Base-by-base conservation (phyloP, 2,888 invertebrate species). In the Eilema griseolum region DNA sequence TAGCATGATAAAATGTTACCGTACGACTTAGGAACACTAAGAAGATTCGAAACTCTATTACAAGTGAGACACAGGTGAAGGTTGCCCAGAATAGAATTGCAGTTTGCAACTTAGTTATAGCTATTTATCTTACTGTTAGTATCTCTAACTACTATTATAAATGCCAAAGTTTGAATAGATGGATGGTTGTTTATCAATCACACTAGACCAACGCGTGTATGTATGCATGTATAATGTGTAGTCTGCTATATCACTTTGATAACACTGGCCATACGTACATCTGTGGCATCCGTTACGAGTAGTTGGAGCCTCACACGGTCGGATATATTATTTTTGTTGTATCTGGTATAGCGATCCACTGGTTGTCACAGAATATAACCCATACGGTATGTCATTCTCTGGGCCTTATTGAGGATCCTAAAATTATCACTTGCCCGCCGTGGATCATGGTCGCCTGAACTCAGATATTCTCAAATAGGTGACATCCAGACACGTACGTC, bases 1-100 rank as follows among this genome's bases (percentile, higher is more conserved):
- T 37, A 37, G 37, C 33, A 24, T 33, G 23, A 37, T 61, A 61
- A 37, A 61, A 24, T 37, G 61, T 61, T 61, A 61, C 23, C 16
- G 37, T 61, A 37, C 61, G 33, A 61, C 61, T 61, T 61, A 37
- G 61, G 23, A 61, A 61, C 61, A 37, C 61, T 61, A 23, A 37
- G 23, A 33, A 61, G 14, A 61, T 61, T 37, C 37, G 10, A 61
- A 24, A 37, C 37, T 61, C 33, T 61, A 61, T 16, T 23, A n/a
- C 61, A 16, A 61, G 61, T 61, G 14, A 61, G 33, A 61, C 14
- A n/a, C 61, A 61, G 23, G 61, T 61, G 61, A 23, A 8, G 37
- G 14, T 61, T 37, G 33, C 37, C 8, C 12, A 61, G 14, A 33
- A 16, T 61, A 16, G 24, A 37, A 16, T 24, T 23, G 33, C 23